Percentiles rank a stretch among this genome's conserved stretches.
These are phyloP conservation scores for Pontoporia blainvillei DNA, from an alignment of 2,113 vertebrate genomes.

Conservation along the genomic window DNA sequence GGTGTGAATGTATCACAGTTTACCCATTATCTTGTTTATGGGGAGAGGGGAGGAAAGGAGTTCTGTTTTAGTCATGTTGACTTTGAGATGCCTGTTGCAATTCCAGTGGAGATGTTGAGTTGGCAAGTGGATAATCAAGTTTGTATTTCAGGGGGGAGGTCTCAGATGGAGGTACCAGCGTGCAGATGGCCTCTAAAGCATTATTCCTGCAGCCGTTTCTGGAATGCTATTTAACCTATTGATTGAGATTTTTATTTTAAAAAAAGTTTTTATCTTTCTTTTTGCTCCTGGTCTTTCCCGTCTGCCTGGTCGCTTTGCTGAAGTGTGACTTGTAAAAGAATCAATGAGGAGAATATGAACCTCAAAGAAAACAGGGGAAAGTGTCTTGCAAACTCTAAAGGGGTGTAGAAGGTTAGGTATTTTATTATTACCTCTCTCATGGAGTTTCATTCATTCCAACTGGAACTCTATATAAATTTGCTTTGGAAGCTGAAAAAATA, in stretches of 20 bases:
- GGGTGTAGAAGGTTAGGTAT: background rate
- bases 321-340: background rate
- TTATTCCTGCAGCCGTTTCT: background rate
- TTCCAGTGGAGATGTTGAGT: background rate
- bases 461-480: background rate
- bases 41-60: background rate
- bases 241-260: background rate
- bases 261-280: background rate
- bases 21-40: background rate
- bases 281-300: background rate
- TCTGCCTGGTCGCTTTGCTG: background rate
- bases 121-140: background rate
- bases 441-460: background rate
- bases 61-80: background rate
- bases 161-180: accelerated
- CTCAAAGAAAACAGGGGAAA: background rate
- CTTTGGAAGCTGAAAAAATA: background rate
- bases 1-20: accelerated
- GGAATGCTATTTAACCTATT: background rate
- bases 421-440: background rate
- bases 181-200: no score
- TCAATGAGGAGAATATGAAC: background rate
- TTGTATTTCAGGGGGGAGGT: background rate
- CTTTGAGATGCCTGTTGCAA: background rate
- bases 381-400: background rate